phyloP scores from a whole-genome alignment of 2,888 invertebrate genomes.

The Koerneria pararmatus region DNA sequence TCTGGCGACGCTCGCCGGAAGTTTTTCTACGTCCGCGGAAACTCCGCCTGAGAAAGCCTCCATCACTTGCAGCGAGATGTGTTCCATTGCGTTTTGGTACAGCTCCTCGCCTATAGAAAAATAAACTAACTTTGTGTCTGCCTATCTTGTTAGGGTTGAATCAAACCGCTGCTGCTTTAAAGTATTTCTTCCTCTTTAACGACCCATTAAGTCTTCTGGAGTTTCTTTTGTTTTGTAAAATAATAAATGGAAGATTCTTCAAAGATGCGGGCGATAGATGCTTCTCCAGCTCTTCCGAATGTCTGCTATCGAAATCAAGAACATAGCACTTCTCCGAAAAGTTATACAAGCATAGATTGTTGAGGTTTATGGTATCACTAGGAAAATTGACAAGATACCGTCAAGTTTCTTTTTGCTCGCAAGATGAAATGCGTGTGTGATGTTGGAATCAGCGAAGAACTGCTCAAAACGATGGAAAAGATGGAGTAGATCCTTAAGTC shows the following conservation, averaged over 20 bases:
- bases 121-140: neutral
- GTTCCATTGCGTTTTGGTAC: neutral
- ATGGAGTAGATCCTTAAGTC: constrained; percentile 26
- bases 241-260: too few relatives aligned
- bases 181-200: too few relatives aligned
- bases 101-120: neutral
- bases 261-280: too few relatives aligned
- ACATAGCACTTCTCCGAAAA: too few relatives aligned
- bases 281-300: too few relatives aligned
- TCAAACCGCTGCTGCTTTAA: too few relatives aligned
- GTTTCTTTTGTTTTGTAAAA: too few relatives aligned
- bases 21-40: constrained; percentile 1
- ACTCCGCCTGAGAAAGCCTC: constrained; percentile 23
- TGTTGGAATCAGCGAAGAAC: constrained; percentile 28
- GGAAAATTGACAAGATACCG: constrained; percentile 16
- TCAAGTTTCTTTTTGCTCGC: constrained; percentile 29
- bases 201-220: too few relatives aligned
- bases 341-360: too few relatives aligned
- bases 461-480: constrained; percentile 29
- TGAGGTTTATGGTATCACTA: too few relatives aligned
- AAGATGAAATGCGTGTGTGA: constrained; percentile 25
- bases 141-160: too few relatives aligned
- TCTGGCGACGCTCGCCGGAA: constrained; percentile 4
- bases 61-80: constrained; percentile 10
- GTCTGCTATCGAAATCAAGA: too few relatives aligned